Percentiles rank a stretch among this genome's conserved stretches.
Evolutionary conservation across 2,888 invertebrate genomes (phyloP).

Genomic region (Spilosoma lubricipeda): DNA sequence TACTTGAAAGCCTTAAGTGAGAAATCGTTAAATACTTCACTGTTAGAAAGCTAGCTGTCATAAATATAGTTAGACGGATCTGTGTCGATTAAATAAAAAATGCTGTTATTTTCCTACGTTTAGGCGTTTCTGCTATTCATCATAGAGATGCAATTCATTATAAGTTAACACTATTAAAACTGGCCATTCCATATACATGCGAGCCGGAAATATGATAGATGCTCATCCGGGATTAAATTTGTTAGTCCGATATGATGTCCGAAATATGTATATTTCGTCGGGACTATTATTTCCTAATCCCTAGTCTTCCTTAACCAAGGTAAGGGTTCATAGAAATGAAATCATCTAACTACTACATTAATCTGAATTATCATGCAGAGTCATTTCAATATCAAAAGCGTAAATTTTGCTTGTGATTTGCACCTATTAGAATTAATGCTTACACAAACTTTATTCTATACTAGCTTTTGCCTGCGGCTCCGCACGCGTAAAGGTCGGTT

Average conservation of each 20-base stretch:
- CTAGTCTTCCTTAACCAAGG: background rate
- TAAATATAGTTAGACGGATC: background rate
- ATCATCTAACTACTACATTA: background rate
- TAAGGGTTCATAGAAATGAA: background rate
- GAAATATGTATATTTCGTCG: background rate
- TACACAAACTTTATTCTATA: background rate
- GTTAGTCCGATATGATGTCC: too few species aligned
- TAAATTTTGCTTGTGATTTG: background rate
- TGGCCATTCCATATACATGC: background rate
- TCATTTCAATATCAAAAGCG: background rate
- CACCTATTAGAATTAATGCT: background rate
- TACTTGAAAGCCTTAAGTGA: background rate
- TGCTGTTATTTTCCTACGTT: background rate
- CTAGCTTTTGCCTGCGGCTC: too few species aligned
- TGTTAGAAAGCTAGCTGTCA: slow-evolving; percentile 6
- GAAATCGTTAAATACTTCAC: background rate
- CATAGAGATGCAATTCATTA: background rate
- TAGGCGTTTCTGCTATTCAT: slow-evolving; percentile 7
- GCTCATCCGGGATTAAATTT: background rate
- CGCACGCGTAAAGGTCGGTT: too few species aligned
- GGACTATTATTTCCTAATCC: background rate
- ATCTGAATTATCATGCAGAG: background rate
- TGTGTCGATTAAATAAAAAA: background rate
- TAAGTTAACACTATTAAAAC: background rate
- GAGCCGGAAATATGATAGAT: background rate